These are phyloP conservation scores for Siniperca obscura DNA, from an alignment of 2,797 vertebrate genomes.

Conservation along the genomic window DNA sequence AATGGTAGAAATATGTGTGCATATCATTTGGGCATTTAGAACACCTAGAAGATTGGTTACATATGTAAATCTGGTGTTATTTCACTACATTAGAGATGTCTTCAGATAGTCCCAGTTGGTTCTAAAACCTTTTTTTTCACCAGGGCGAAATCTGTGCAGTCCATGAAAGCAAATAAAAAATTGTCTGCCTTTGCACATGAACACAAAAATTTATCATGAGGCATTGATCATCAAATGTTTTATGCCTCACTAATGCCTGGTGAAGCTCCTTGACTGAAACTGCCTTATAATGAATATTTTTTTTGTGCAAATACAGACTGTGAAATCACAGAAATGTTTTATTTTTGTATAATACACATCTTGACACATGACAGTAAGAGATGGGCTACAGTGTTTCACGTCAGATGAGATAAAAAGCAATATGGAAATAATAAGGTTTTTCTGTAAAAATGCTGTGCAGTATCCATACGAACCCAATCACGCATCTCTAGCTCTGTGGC, in stretches of 20 bases:
- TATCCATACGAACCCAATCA: conserved; percentile 88
- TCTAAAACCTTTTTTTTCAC: not conserved
- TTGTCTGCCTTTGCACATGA: not conserved
- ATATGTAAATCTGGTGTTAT: not conserved
- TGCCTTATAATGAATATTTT: not conserved
- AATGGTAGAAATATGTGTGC: not conserved
- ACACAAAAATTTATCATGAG: not conserved
- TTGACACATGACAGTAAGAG: not conserved
- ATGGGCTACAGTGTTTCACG: not conserved
- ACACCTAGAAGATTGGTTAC: not conserved
- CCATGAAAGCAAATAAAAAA: not conserved
- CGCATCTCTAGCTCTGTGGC: conserved; percentile 95
- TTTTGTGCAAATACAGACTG: not conserved
- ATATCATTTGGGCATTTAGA: not conserved
- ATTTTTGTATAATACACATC: not conserved
- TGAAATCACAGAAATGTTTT: not conserved
- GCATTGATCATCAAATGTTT: not conserved
- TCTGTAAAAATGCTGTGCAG: not conserved
- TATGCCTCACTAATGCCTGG: not conserved
- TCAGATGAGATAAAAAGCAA: not conserved
- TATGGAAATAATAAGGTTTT: not conserved
- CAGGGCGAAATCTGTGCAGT: not conserved
- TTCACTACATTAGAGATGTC: not conserved
- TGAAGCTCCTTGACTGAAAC: not conserved
- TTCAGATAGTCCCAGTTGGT: not conserved